Evolutionary conservation across 2,888 invertebrate species (phyloP), one percentile per base, ranked within the genome.

Genomic region (Elmis aenea): DNA sequence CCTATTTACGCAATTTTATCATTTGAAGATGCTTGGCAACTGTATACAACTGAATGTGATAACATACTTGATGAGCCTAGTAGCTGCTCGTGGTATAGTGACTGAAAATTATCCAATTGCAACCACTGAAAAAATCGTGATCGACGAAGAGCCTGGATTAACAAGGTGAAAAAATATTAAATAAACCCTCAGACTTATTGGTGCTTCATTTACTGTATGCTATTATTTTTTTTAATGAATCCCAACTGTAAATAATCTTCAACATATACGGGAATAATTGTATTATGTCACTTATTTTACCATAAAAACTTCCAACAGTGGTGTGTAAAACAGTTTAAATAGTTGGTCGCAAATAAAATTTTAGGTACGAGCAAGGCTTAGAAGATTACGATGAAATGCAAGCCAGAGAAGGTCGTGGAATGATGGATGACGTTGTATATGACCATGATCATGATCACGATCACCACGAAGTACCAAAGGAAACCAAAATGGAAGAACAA

Each of bases 341-440:
- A 1, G 10, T 2, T 23, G 10, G 11, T 25, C 12, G 18, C 24
- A 33, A 30, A n/a, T n/a, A n/a, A n/a, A n/a, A n/a, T 38, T 24
- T 18, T 15, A 63, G 59, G 33, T 61, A 62, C 32, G 61, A 62
- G 37, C 51, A 55, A 49, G 62, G 63, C 15, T 48, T 64, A 54
- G 46, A 66, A 55, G 48, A 66, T 58, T 52, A 62, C 51, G 48
- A 70, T 52, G 47, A 67, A 55, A 56, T 57, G 23, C 34, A 57
- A 48, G 48, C 56, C 32, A 58, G 48, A 54, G 44, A 61, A 51
- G 48, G 57, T 14, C 57, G 60, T 51, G 73, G 68, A 51, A 66
- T 73, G 60, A 64, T 72, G 35, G 66, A 69, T 37, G 72, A 73
- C 37, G 70, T 71, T 38, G 59, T 72, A 18, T 71, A 74, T 38